Evolutionary conservation across 1,140 invertebrate genomes (phyloP), one percentile per base, ranked within the genome.

Genomic region (Ridgeia piscesae): DNA sequence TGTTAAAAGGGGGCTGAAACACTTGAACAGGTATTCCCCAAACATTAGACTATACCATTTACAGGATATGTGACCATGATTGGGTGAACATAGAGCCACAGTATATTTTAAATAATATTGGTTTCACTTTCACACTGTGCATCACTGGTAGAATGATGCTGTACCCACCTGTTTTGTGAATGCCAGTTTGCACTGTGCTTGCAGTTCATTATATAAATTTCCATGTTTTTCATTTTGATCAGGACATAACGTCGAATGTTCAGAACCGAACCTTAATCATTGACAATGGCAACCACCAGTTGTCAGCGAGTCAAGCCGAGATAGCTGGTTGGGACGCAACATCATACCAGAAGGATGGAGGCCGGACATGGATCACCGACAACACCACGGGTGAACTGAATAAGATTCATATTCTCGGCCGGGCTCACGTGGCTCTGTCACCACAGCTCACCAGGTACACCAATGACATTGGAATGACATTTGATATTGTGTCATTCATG

Each of bases 201-300:
- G 48, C 21, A 2, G 27, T 1, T 77, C 58, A 77, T 77, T 77
- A 77, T 77, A 4, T 31, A 4, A 77, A 77, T 77, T 77, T 77
- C 11, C 17, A 11, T 77, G 0, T 17, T 77, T 77, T 77, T 21
- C 27, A 31, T 77, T 0, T 77, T 77, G 58, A 4, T 21, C 58
- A 77, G 58, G 58, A 77, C 58, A 77, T 93, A n/a, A 93, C 93
- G 17, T 48, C 93, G 34, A 93, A 93, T 50, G 93, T 92, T 21
- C 77, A 90, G 27, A 95, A 95, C 91, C 92, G 93, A 77, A 94
- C 94, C 17, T 91, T 95, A 88, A 94, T 94, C 50, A 94, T 95
- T 88, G 94, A 94, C 92, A 95, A 95, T 90, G 92, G 91, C 34
- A 92, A 91, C 48, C 93, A 93, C 88, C 11, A 48, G 33, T 42